Evolutionary conservation across 2,888 invertebrate genomes (phyloP).

Genomic region (Lasiommata megera): DNA sequence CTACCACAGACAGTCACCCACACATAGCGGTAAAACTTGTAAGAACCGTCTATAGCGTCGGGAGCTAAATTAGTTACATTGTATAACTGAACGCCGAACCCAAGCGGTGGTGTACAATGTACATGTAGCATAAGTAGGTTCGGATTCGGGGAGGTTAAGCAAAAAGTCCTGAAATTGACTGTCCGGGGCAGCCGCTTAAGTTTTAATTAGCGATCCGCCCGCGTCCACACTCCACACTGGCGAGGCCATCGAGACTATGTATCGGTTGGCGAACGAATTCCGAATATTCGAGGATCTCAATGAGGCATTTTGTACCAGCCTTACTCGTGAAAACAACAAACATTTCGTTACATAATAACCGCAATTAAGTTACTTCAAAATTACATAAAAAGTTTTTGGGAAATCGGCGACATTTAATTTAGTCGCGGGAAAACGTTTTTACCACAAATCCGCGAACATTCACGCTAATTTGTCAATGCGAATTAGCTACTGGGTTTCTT

Average conservation of each 20-base stretch:
- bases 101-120: constrained; percentile 16
- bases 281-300: background rate
- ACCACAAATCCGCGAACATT: too few species aligned
- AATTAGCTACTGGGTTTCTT: too few species aligned
- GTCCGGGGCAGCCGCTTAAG: constrained; percentile 62
- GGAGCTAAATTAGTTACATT: background rate
- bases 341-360: background rate
- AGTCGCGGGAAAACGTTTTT: too few species aligned
- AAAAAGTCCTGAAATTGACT: constrained; percentile 58
- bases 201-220: constrained; percentile 61
- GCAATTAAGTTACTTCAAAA: too few species aligned
- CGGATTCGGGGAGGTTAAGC: constrained; percentile 32
- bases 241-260: constrained; percentile 5
- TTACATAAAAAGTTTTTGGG: too few species aligned
- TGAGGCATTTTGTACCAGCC: background rate
- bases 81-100: background rate
- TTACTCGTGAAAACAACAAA: background rate
- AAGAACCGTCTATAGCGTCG: too few species aligned
- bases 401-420: too few species aligned
- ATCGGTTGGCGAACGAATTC: constrained; percentile 5
- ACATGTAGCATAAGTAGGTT: constrained; percentile 19
- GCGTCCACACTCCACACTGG: background rate
- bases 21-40: too few species aligned
- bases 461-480: too few species aligned
- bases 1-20: too few species aligned